Base-by-base conservation (phyloP, 2,113 vertebrate species). In the Casuarius casuarius region DNA sequence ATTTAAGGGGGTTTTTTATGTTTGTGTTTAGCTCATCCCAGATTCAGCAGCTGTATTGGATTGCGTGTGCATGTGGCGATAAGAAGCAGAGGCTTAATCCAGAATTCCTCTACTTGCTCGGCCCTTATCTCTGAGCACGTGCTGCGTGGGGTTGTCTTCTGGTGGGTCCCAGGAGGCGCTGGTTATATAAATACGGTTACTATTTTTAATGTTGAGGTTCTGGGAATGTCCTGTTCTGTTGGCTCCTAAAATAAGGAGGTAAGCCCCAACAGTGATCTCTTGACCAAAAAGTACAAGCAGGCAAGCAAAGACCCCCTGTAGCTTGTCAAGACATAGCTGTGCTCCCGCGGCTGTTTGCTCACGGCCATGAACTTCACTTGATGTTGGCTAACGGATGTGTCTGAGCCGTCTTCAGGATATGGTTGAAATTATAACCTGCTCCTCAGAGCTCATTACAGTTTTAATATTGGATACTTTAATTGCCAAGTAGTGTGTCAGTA, bases 121-220 rank as follows among this genome's bases (percentile, higher is more conserved):
- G 49, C 87, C 70, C 91, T 96, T 96, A 96, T 97, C 95, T 96
- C 71, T 21, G 52, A 61, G 49, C 89, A 42, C 56, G 67, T 44
- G 42, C 51, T 74, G 29, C 3, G 2, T 8, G 16, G 16, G 81
- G 73, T 63, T 87, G 20, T 48, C 42, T 54, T 82, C 35, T 31
- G 35, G 23, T 79, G 66, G 38, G 42, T 79, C 58, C 42, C 16
- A 0, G 0, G 59, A 58, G 84, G 23, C 51, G 48, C 90, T 88
- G 90, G 48, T 71, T 90, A 12, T 38, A 44, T 73, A 83, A 90
- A 85, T 58, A 58, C 33, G 12, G 9, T 46, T 65, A 38, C 68
- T 91, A n/a, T 3, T 25, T 76, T 65, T 87, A 52, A 70, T 73
- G 20, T 16, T 38, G 38, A 54, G 49, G 56, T 17, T 72, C 9